Evolutionary conservation across 2,113 vertebrate species (phyloP), one percentile per base, ranked within the genome.

Genomic region (Paedocypris sp.): DNA sequence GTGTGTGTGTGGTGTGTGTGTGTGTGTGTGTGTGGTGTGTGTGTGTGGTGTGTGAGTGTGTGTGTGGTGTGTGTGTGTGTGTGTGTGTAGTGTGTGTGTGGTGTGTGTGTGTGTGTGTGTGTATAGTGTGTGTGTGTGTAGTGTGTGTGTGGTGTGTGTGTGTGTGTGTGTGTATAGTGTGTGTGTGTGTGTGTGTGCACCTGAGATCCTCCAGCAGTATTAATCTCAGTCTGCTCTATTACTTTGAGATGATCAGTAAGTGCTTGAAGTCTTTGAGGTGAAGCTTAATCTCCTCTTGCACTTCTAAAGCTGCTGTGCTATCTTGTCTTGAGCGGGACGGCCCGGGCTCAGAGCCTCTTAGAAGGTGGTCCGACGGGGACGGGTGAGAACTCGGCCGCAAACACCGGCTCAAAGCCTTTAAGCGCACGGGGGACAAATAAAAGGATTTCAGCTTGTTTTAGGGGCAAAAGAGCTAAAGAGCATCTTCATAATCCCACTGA

Each of bases 181-280:
- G n/a, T n/a, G n/a, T n/a, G n/a, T n/a, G n/a, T n/a, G n/a, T n/a
- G n/a, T n/a, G n/a, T n/a, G n/a, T n/a, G n/a, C n/a, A n/a, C n/a
- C n/a, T n/a, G n/a, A n/a, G n/a, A n/a, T n/a, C n/a, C n/a, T n/a
- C n/a, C n/a, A n/a, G n/a, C n/a, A n/a, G n/a, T n/a, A 87, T 87
- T 85, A 86, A 86, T 87, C 85, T 83, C 75, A 80, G 82, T 75
- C 81, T 82, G 83, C 83, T 86, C 83, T 85, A 85, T 86, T 85
- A 85, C 84, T 86, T 86, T 86, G 82, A 87, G 86, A 87, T 87
- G 86, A 87, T 86, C 82, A 81, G 83, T 82, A 85, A 86, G 79
- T 86, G 82, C 80, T 77, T 79, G 77, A 82, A 83, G 78, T 81
- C 83, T 85, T 84, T 85, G 82, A 81, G 82, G 72, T 66, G 81